phyloP scores from a whole-genome alignment of 2,888 invertebrate species.

The Trileptium ribeirensis region DNA sequence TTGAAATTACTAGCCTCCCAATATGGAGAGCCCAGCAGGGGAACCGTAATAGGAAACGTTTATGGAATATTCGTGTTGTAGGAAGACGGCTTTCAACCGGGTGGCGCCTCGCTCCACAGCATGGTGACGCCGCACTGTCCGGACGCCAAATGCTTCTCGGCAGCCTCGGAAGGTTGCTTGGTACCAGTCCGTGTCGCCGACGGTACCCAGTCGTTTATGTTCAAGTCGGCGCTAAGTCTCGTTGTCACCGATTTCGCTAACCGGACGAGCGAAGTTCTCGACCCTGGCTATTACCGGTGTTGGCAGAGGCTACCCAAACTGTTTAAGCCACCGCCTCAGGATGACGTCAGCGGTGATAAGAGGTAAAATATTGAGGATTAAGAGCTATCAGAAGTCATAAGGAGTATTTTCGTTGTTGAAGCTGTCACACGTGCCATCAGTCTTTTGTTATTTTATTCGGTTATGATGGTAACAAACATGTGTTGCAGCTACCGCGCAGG shows the following conservation, averaged over 20 bases:
- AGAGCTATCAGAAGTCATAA: too few species aligned
- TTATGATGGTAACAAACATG: too few species aligned
- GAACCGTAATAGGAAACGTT: too few species aligned
- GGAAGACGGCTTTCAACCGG: constrained; percentile 76
- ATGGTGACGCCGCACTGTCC: constrained; percentile 97
- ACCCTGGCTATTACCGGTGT: constrained; percentile 78
- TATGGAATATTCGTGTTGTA: constrained; percentile 34
- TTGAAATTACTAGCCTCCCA: neutral
- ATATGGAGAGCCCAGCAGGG: neutral
- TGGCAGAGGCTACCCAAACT: constrained; percentile 80
- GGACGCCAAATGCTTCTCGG: constrained; percentile 76
- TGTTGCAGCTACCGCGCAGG: too few species aligned
- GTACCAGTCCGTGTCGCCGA: constrained; percentile 75
- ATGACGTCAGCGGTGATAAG: too few species aligned
- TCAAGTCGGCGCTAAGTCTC: constrained; percentile 84
- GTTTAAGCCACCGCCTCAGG: too few species aligned
- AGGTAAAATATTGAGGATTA: too few species aligned
- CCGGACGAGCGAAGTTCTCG: constrained; percentile 71
- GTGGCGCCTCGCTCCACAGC: constrained; percentile 86
- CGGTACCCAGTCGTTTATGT: constrained; percentile 94
- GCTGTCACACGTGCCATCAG: too few species aligned
- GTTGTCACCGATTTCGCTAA: constrained; percentile 85
- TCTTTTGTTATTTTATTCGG: too few species aligned
- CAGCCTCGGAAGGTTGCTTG: constrained; percentile 66
- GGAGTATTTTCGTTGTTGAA: too few species aligned